Base-by-base conservation (phyloP, 1,140 invertebrate species). In the Planococcus citri region DNA sequence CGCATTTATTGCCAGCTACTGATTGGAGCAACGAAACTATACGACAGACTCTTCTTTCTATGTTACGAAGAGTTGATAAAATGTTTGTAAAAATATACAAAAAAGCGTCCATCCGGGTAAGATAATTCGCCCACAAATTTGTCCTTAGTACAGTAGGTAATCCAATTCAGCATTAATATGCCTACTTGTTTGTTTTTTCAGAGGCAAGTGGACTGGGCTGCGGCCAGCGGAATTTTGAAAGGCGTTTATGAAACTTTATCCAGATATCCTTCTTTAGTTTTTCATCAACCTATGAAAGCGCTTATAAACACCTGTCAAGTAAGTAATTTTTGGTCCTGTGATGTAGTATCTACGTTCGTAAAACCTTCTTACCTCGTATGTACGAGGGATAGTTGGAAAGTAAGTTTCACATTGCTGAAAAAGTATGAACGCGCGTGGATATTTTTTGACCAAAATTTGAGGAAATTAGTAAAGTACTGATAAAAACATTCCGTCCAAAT, bases 71-170 rank as follows among this genome's bases (percentile, higher is more conserved):
- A 72, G 82, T 99, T 1, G 97, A 99, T 77, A 96, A 98, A 79
- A 94, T 97, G 0, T 98, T 99, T 76, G 86, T 87, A 29, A 99
- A 99, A 80, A 96, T 99, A 72, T 92, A 93, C 51, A 99, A 99
- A 78, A 97, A 97, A 78, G 86, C 90, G 17, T 90, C 89, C 12
- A 92, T 95, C 69, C 79, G 91, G 72, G 87, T 88, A 79, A 80
- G 78, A 33, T 6, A 12, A 33, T 6, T 33, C 29, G 29, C 12
- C 29, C 3, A n/a, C n/a, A 76, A 17, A 64, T 25, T 37, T 3
- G 41, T 1, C n/a, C 58, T 68, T 57, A 29, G 20, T 68, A n/a
- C n/a, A 21, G 27, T 21, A n/a, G 12, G 12, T 33, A 33, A 12
- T 33, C 3, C 29, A 33, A 17, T 21, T 3, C 3, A 17, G 8